phyloP scores from a whole-genome alignment of 2,797 vertebrate species.

The Potorous gilbertii region DNA sequence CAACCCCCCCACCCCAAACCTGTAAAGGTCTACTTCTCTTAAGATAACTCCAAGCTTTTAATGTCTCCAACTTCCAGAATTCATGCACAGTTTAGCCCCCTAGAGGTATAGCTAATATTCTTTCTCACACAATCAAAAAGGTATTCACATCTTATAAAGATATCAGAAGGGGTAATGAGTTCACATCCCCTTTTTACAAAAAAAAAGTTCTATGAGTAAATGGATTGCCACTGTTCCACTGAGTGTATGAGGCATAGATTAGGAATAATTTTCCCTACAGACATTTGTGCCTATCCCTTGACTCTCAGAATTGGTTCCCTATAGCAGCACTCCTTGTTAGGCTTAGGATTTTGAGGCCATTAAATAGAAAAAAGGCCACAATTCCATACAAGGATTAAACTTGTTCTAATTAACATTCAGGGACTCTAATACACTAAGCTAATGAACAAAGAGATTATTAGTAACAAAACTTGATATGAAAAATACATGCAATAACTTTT shows the following conservation, averaged over 20 bases:
- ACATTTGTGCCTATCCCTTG: neutral
- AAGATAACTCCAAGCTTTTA: neutral
- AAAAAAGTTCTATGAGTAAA: neutral
- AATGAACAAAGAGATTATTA: slow-evolving; percentile 6
- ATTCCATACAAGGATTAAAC: slow-evolving; percentile 44
- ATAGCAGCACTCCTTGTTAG: slow-evolving; percentile 16
- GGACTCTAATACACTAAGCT: slow-evolving; percentile 4
- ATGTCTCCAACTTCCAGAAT: neutral
- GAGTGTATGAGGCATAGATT: neutral
- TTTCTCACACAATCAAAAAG: neutral
- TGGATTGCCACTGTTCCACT: neutral
- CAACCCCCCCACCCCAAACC: neutral
- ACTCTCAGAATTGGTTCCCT: neutral
- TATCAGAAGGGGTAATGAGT: neutral
- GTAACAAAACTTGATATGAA: slow-evolving; percentile 27
- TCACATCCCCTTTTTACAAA: neutral
- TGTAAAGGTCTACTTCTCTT: neutral
- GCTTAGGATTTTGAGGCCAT: slow-evolving; percentile 28
- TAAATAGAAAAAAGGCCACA: slow-evolving; percentile 5
- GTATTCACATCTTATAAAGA: neutral
- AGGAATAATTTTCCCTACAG: neutral
- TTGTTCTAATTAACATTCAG: slow-evolving; percentile 25
- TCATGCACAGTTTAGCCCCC: neutral
- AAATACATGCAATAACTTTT: slow-evolving; percentile 27
- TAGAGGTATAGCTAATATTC: neutral